A percentile compares a stretch with the other conserved stretches of the same genome.
phyloP scores from a whole-genome alignment of 1,140 invertebrate species.

The Philaenus spumarius region DNA sequence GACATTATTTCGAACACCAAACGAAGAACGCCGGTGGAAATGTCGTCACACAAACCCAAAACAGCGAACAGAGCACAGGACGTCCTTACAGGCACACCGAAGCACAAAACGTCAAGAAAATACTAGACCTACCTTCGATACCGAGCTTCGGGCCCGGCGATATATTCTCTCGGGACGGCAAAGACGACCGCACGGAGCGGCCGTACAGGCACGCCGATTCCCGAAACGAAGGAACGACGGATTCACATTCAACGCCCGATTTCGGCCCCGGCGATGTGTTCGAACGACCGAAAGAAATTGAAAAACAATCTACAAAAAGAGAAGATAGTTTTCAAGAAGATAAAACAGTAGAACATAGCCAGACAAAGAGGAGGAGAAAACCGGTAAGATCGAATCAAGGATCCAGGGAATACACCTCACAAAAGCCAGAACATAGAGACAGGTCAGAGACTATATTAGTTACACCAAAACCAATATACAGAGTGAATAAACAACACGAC shows the following conservation, averaged over 20 bases:
- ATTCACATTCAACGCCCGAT: too few relatives aligned
- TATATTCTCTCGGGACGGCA: background rate
- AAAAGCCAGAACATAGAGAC: background rate
- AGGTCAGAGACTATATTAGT: slow-evolving; percentile 1
- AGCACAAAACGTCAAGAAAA: background rate
- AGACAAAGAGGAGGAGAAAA: background rate
- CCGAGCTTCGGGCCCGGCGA: background rate
- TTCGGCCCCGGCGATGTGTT: background rate
- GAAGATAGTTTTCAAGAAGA: background rate
- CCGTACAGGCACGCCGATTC: too few relatives aligned
- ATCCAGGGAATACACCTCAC: background rate
- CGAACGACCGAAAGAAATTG: background rate
- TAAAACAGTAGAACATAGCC: background rate
- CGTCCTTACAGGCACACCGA: background rate
- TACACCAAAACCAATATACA: slow-evolving; percentile 13
- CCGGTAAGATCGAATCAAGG: background rate
- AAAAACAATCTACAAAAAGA: background rate
- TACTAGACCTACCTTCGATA: background rate
- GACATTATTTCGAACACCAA: slow-evolving; percentile 12
- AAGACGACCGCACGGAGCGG: background rate
- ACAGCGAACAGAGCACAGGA: background rate
- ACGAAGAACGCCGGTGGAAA: background rate
- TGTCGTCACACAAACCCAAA: background rate
- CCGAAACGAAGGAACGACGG: too few relatives aligned
- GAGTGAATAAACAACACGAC: background rate